Base-by-base conservation (phyloP, 1,140 invertebrate genomes). In the Alviniconcha marisindica region DNA sequence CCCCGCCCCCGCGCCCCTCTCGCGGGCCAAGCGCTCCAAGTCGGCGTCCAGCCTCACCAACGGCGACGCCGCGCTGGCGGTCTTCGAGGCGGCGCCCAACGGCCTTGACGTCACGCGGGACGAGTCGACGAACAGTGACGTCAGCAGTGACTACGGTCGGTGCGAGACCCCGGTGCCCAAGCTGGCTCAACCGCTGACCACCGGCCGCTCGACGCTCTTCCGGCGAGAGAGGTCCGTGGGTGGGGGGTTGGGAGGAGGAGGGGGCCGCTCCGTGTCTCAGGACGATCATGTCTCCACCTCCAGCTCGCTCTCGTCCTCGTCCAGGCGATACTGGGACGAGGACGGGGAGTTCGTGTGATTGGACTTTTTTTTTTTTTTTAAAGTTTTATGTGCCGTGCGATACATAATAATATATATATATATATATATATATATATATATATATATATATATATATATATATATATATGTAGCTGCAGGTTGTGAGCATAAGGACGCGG, bases 191-290 rank as follows among this genome's bases (percentile, higher is more conserved):
- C 91, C 91, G 10, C 82, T 91, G 40, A 90, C 90, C 38, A 91
- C 91, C 1, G 91, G 91, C 15, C 82, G 91, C 15, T 87, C 85
- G 42, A 88, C 85, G 21, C 81, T 89, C 38, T 87, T 89, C 40
- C 80, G 82, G 15, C 79, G 85, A 24, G 85, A 85, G 51, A 80
- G 79, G 28, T 82, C 80, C 73, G 82, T 33, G 71, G 73, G 74
- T 71, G 33, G 54, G 63, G 48, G 24, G 40, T n/a, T 24, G 18
- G 79, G 36, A 77, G 78, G 66, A 77, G 83, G 48, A 69, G 80
- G 76, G 73, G 71, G 40, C 63, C 69, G 48, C 2, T 60, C 48
- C 73, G 42, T 83, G 74, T 79, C 78, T 48, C 85, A 60, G 83
- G 82, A 54, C 0, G 82, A 77, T 54, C 80, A 15, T 31, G 78